Evolutionary conservation across 2,888 invertebrate genomes (phyloP).

Genomic region (Smittia aterrima): DNA sequence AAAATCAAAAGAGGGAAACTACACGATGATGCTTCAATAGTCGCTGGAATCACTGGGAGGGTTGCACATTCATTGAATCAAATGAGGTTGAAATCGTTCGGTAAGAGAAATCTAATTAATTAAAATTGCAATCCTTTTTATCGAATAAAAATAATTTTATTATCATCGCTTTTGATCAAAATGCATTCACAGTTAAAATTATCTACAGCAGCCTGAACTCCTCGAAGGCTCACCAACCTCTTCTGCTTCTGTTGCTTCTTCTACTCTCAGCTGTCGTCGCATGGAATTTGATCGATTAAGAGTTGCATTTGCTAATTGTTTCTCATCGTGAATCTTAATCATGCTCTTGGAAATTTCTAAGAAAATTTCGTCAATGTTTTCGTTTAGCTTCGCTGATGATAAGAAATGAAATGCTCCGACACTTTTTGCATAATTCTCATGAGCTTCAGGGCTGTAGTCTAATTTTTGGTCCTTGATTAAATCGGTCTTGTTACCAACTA

Average conservation of each 20-base stretch:
- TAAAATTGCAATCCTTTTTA: not conserved
- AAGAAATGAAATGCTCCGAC: conserved; percentile 91
- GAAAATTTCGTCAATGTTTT: conserved; percentile 89
- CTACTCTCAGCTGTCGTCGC: conserved; percentile 42
- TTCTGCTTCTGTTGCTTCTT: not conserved
- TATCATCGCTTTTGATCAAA: not conserved
- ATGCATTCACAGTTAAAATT: not conserved
- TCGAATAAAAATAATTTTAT: not conserved
- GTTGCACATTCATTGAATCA: not conserved
- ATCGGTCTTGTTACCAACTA: conserved; percentile 97
- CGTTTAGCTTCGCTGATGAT: conserved; percentile 89
- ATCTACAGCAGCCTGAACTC: conserved; percentile 7
- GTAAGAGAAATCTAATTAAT: not conserved
- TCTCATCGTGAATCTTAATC: conserved; percentile 47
- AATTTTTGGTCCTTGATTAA: conserved; percentile 89
- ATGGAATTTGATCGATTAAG: conserved; percentile 45
- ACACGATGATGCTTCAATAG: too few species aligned
- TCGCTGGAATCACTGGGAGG: too few species aligned
- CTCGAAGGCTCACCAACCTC: not conserved
- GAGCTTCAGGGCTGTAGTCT: conserved; percentile 70
- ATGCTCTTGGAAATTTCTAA: conserved; percentile 76
- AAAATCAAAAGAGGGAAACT: not conserved
- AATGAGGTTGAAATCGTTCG: not conserved
- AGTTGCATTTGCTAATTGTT: conserved; percentile 43
- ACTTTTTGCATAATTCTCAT: conserved; percentile 76